These are phyloP conservation scores for Lithophane semibrunnea DNA, from an alignment of 2,888 invertebrate species.

Conservation along the genomic window DNA sequence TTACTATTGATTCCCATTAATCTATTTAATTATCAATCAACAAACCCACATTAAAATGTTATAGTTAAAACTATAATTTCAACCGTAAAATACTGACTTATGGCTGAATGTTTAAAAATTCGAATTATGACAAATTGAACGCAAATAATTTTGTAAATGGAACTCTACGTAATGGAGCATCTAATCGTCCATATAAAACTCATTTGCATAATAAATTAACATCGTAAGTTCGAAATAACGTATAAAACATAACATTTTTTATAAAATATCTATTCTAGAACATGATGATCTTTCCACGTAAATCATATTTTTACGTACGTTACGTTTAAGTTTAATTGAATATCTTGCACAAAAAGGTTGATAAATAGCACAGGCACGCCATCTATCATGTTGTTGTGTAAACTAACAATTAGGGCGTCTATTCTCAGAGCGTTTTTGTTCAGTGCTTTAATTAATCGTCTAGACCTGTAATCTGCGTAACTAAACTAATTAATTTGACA, in stretches of 20 bases:
- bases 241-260: constrained; percentile 25
- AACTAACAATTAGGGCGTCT: constrained; percentile 31
- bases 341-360: constrained; percentile 27
- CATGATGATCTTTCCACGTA: not conserved
- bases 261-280: constrained; percentile 18
- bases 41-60: constrained; percentile 5
- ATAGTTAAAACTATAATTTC: not conserved
- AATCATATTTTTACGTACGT: constrained; percentile 25
- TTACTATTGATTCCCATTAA: constrained; percentile 14
- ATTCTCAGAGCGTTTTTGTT: constrained; percentile 33
- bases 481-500: constrained; percentile 11
- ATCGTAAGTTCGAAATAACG: constrained; percentile 8
- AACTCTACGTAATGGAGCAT: constrained; percentile 43
- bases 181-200: constrained; percentile 45
- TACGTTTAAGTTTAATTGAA: constrained; percentile 25
- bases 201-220: constrained; percentile 49
- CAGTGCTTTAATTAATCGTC: constrained; percentile 42
- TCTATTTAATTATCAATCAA: constrained; percentile 27
- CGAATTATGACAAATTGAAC: constrained; percentile 24
- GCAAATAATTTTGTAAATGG: constrained; percentile 41
- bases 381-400: constrained; percentile 40
- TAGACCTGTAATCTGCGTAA: constrained; percentile 39
- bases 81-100: constrained; percentile 19
- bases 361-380: constrained; percentile 17
- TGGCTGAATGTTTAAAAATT: constrained; percentile 2